phyloP scores from a whole-genome alignment of 1,140 invertebrate genomes.

The Himalopsyche phryganea region DNA sequence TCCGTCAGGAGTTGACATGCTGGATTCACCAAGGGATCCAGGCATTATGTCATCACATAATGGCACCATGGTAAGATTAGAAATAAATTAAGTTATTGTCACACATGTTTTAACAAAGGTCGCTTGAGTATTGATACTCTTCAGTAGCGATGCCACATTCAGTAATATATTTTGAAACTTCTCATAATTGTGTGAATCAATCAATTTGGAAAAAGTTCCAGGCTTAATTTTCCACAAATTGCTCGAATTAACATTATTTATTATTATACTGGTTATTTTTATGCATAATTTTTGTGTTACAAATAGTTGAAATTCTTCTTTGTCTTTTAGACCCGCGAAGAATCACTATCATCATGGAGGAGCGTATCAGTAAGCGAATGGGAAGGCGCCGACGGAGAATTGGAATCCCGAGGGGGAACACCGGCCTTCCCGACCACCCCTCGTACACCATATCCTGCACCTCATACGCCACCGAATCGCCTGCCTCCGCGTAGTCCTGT shows the following conservation, averaged over 20 bases:
- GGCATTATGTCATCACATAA: slow-evolving; percentile 23
- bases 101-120: no score
- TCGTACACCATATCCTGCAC: slow-evolving; percentile 76
- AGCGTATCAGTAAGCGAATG: slow-evolving; percentile 57
- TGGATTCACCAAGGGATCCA: slow-evolving; percentile 31
- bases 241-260: no score
- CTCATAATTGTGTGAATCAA: no score
- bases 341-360: slow-evolving; percentile 60
- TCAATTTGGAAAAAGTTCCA: no score
- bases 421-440: slow-evolving; percentile 87
- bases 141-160: no score
- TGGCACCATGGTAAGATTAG: slow-evolving; percentile 33
- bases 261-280: no score
- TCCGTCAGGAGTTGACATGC: slow-evolving; percentile 33
- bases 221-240: no score
- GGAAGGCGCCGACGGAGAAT: slow-evolving; percentile 45
- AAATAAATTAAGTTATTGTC: no score
- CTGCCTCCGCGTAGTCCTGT: slow-evolving; percentile 70
- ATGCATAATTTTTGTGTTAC: no score
- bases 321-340: slow-evolving; percentile 58
- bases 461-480: slow-evolving; percentile 53
- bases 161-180: no score
- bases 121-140: no score
- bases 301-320: no score
- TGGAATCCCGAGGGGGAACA: slow-evolving; percentile 69